These are phyloP conservation scores for Troides helena DNA, from an alignment of 2,888 invertebrate genomes.

Conservation along the genomic window DNA sequence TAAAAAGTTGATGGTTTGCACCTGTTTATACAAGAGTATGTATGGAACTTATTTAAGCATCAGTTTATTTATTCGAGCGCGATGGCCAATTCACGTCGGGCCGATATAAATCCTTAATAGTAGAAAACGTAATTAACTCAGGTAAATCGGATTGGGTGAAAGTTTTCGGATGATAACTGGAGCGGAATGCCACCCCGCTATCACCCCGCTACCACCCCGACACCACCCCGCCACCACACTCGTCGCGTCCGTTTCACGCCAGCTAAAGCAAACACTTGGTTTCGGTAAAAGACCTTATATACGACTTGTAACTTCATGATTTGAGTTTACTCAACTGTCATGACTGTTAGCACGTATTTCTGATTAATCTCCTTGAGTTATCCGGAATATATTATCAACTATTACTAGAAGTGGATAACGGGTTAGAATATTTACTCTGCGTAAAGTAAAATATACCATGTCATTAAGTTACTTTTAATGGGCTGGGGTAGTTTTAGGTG, in stretches of 20 bases:
- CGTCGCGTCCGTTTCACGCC: slow-evolving; percentile 15
- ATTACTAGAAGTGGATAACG: no score
- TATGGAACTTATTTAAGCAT: background rate
- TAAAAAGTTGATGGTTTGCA: no score
- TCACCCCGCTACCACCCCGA: background rate
- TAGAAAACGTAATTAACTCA: slow-evolving; percentile 75
- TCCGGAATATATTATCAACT: no score
- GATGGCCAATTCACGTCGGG: slow-evolving; percentile 38
- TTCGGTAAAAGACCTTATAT: slow-evolving; percentile 12
- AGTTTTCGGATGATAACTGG: slow-evolving; percentile 74
- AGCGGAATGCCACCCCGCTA: slow-evolving; percentile 50
- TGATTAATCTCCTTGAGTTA: background rate
- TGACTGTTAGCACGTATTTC: background rate
- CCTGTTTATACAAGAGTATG: no score
- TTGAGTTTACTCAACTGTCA: background rate
- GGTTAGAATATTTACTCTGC: slow-evolving; percentile 3
- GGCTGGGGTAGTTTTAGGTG: no score
- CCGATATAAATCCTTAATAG: slow-evolving; percentile 54
- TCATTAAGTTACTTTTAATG: no score
- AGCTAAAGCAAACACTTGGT: slow-evolving; percentile 33
- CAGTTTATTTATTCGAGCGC: slow-evolving; percentile 10
- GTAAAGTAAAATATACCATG: no score
- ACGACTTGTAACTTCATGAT: background rate
- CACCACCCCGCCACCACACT: background rate
- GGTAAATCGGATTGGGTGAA: slow-evolving; percentile 75